Evolutionary conservation across 2,888 invertebrate genomes (phyloP), one percentile per base, ranked within the genome.

Genomic region (Electrophaes corylata): DNA sequence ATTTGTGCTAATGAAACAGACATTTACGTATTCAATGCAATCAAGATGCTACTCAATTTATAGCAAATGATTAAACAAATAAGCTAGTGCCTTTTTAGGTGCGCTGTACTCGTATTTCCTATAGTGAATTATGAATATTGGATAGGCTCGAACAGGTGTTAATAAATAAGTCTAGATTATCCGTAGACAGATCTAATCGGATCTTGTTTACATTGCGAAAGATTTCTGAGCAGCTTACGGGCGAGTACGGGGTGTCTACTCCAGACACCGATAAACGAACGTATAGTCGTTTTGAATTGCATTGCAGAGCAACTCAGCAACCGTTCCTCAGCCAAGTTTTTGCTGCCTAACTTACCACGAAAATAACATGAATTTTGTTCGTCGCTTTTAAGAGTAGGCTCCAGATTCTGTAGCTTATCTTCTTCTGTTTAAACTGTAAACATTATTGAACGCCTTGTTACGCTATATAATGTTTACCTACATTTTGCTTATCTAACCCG

Each of bases 121-220:
- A 57, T 67, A 66, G 69, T 69, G 73, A 76, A 74, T 69, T 76
- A 77, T 73, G 69, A 77, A 77, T 78, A 79, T 82, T 79, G 74
- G 75, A 77, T 81, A 72, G 72, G 70, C 57, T 70, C 66, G 71
- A 79, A 79, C 81, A 78, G 77, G 81, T 81, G 79, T 75, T 78
- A 83, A 86, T 88, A 88, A 88, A 90, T 86, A 84, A 84, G 76
- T 62, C 76, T 69, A 78, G 82, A 86, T 86, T 83, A 86, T 85
- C 84, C 75, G 68, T 59, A 50, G 75, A 77, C 71, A 73, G 76
- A 84, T 88, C 83, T 88, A 86, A 89, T 90, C 88, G 71, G 79
- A 84, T 86, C 86, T 78, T 88, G 88, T 90, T 88, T 86, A 86
- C 86, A 86, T 81, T 82, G 78, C 76, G 73, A 84, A 79, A 80